These are phyloP conservation scores for Mercenaria mercenaria DNA, from an alignment of 1,140 invertebrate genomes.

Conservation along the genomic window DNA sequence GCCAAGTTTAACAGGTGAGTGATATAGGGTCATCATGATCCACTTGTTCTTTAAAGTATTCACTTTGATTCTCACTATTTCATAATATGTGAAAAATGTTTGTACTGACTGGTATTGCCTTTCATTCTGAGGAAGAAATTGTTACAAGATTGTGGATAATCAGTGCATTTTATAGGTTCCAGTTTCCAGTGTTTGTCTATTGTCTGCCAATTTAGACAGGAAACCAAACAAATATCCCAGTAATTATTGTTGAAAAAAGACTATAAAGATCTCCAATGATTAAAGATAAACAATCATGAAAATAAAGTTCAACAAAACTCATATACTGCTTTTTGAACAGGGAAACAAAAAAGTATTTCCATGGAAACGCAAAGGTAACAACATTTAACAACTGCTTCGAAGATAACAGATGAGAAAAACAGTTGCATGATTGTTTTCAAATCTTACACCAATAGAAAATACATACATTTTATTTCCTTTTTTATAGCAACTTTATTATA, in stretches of 20 bases:
- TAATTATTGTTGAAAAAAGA: constrained; percentile 43
- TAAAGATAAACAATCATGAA: constrained; percentile 57
- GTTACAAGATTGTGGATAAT: neutral
- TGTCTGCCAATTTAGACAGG: neutral
- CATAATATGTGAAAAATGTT: no score
- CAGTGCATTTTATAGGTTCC: neutral
- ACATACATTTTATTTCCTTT: neutral
- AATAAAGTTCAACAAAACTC: neutral
- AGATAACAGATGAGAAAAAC: constrained; percentile 56
- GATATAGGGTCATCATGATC: no score
- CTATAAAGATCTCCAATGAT: constrained; percentile 44
- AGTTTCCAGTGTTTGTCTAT: neutral
- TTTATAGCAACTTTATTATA: neutral
- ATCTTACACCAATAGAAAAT: constrained; percentile 32
- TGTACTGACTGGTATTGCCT: no score
- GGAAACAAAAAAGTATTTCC: constrained; percentile 39
- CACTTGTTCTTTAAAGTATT: no score
- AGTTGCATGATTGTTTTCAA: constrained; percentile 58
- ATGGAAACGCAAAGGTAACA: constrained; percentile 62
- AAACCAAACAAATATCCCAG: constrained; percentile 18
- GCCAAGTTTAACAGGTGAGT: no score
- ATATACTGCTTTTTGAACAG: constrained; percentile 23
- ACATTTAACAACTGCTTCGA: constrained; percentile 56
- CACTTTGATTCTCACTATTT: no score
- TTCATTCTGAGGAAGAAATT: no score